Evolutionary conservation across 2,113 vertebrate species (phyloP).

Genomic region (Chaetops frenatus): DNA sequence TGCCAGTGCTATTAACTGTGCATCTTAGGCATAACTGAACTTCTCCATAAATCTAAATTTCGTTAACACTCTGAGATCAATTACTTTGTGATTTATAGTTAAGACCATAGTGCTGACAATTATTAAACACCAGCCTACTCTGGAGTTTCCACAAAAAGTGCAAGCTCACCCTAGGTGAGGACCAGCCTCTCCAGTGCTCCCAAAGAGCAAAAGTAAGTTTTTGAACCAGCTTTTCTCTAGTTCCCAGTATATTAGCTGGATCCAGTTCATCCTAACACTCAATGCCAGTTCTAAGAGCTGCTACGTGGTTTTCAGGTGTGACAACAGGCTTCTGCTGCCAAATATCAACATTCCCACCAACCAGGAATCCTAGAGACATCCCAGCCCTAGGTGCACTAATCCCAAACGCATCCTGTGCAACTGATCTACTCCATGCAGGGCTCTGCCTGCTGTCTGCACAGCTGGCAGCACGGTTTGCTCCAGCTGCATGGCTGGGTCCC

Average conservation of each 20-base stretch:
- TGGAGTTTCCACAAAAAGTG: background rate
- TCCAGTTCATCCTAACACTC: background rate
- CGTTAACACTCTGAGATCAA: background rate
- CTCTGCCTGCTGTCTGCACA: rapidly evolving
- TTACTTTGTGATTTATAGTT: constrained; percentile 39
- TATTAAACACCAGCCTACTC: background rate
- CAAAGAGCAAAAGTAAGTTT: background rate
- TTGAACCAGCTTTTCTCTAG: background rate
- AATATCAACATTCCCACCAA: background rate
- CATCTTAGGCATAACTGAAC: background rate
- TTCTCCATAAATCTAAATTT: constrained; percentile 20
- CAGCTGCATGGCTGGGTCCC: background rate
- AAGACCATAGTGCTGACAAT: background rate
- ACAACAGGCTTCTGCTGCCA: background rate
- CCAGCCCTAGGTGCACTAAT: background rate
- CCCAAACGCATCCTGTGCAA: background rate
- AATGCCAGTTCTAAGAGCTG: background rate
- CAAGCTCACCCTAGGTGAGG: background rate
- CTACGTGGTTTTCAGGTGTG: background rate
- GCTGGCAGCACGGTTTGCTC: rapidly evolving
- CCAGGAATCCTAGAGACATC: background rate
- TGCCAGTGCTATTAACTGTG: background rate
- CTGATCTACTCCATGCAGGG: rapidly evolving
- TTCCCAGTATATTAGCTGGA: background rate
- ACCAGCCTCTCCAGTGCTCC: background rate